Percentiles rank a stretch among this genome's conserved stretches.
Conservation (phyloP, 1,140 invertebrate genomes). For the Euglossa dilemma region DNA sequence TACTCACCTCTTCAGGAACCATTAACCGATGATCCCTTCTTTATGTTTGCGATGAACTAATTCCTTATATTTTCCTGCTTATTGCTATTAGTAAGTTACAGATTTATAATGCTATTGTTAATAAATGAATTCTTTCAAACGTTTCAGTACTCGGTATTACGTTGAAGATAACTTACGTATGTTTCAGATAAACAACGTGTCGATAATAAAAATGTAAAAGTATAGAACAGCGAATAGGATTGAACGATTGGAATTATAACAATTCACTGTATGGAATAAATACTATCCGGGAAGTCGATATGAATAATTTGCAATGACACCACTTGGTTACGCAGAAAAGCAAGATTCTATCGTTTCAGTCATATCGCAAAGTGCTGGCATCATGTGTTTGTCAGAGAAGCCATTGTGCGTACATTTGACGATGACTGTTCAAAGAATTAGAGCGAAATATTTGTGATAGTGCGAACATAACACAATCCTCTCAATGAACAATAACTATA, state of each 20-base stretch:
- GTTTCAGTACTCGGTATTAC: no score
- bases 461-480: background rate
- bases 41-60: background rate
- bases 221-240: background rate
- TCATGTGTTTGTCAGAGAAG: constrained; percentile 28
- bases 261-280: background rate
- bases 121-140: background rate
- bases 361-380: constrained; percentile 20
- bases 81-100: background rate
- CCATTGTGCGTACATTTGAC: constrained; percentile 28
- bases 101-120: background rate
- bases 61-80: background rate
- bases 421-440: constrained; percentile 37
- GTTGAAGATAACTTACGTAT: background rate
- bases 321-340: background rate
- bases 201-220: background rate
- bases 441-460: constrained; percentile 29
- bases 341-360: constrained; percentile 37
- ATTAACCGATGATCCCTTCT: background rate
- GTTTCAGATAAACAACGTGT: background rate
- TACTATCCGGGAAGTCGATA: background rate
- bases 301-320: constrained; percentile 2
- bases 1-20: constrained; percentile 15
- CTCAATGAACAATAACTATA: background rate
- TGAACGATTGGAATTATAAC: background rate